Evolutionary conservation across 2,113 vertebrate species (phyloP).

Genomic region (Lampris incognitus): DNA sequence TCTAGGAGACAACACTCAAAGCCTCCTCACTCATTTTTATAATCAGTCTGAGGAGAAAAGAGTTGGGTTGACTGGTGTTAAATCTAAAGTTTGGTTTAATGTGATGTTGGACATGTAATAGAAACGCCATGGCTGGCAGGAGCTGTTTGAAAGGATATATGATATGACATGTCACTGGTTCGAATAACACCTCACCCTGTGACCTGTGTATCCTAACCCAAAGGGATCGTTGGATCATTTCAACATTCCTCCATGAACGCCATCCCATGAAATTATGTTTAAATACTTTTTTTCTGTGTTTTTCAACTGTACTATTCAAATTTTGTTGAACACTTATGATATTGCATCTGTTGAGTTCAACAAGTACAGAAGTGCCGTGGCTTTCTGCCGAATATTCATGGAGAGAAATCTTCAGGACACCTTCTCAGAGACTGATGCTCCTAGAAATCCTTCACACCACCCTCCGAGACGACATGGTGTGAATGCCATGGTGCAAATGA

Average conservation of each 20-base stretch:
- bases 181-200: constrained; percentile 39
- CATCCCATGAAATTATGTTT: constrained; percentile 63
- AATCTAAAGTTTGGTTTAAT: background rate
- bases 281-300: too few relatives aligned
- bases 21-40: constrained; percentile 26
- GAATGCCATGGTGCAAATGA: too few relatives aligned
- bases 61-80: constrained; percentile 19
- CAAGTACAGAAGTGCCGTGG: too few relatives aligned
- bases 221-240: constrained; percentile 78
- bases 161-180: constrained; percentile 1
- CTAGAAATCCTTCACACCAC: too few relatives aligned
- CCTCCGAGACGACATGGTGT: too few relatives aligned
- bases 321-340: too few relatives aligned
- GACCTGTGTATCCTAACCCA: constrained; percentile 64
- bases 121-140: background rate
- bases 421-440: too few relatives aligned
- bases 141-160: background rate
- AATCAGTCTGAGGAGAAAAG: constrained; percentile 2
- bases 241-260: constrained; percentile 83
- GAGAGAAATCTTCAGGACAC: too few relatives aligned
- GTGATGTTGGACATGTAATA: background rate
- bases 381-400: too few relatives aligned
- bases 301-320: too few relatives aligned
- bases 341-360: too few relatives aligned
- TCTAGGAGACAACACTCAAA: constrained; percentile 35